A percentile compares a stretch with the other conserved stretches of the same genome.
Conservation (phyloP, 2,797 vertebrate genomes). For the Rhinella marina region DNA sequence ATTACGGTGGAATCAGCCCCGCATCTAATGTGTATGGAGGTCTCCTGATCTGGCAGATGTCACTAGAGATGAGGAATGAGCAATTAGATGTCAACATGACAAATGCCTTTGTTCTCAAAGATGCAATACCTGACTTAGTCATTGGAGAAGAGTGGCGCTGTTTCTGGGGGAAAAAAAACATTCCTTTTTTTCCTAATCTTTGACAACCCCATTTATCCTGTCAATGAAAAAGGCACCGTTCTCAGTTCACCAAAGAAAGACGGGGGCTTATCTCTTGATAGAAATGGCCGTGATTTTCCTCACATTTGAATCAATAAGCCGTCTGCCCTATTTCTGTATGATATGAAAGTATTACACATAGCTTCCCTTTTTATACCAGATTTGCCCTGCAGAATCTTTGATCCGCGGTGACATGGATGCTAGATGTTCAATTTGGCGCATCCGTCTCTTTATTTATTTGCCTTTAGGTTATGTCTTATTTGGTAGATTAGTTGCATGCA, state of each 20-base stretch:
- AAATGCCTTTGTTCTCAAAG: too few species aligned
- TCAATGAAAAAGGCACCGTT: background rate
- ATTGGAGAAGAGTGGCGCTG: background rate
- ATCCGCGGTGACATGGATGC: background rate
- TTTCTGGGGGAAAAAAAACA: background rate
- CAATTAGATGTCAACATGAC: too few species aligned
- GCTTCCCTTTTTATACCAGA: background rate
- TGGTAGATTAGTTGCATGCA: conserved; percentile 7
- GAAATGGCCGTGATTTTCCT: background rate
- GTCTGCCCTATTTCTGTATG: background rate
- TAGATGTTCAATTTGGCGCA: conserved; percentile 17
- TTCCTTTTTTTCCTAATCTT: background rate
- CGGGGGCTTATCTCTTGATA: background rate
- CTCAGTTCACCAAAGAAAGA: background rate
- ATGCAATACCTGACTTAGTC: background rate
- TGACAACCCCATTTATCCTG: background rate
- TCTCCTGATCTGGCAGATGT: too few species aligned
- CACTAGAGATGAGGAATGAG: too few species aligned
- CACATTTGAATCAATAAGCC: conserved; percentile 7
- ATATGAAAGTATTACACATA: background rate
- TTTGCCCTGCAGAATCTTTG: conserved; percentile 1
- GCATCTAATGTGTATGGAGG: too few species aligned
- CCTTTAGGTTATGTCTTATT: conserved; percentile 10
- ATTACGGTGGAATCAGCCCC: too few species aligned
- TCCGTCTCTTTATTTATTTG: conserved; percentile 2